Base-by-base conservation (phyloP, 2,113 vertebrate genomes). In the Eurystomus gularis region DNA sequence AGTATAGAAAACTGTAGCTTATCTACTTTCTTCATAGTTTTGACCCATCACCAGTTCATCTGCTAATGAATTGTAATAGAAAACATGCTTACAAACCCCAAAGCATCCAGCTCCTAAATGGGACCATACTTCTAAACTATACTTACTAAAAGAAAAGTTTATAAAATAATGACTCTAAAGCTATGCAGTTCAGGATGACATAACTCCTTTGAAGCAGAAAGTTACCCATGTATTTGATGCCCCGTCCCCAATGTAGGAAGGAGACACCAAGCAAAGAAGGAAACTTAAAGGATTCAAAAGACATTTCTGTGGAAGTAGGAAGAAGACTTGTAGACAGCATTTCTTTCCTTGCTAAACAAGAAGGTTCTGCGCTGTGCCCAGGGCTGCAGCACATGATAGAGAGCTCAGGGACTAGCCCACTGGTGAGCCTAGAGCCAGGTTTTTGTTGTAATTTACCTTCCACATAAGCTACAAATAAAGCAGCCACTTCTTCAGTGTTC, bases 11-110 rank as follows among this genome's bases (percentile, higher is more conserved):
- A 69, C 31, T 25, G 20, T 28, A 90, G 57, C 31, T 91, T 95
- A 91, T 48, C 48, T 92, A 16, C 29, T 78, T 84, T 75, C 12
- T 90, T 79, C 83, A 19, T 46, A 71, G 57, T 68, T 96, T 64
- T 81, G 72, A 89, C 80, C 55, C 77, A 86, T 81, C 77, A 78
- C 33, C 33, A 44, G 60, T 82, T 78, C 61, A 48, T 91, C 83
- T 94, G 85, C 71, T 86, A 90, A 90, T 81, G n/a, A 92, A 58
- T 11, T 68, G 55, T 90, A 93, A 88, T 93, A 78, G 40, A 78
- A 96, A 94, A 69, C 78, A 66, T 29, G 37, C 54, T 79, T 90
- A 70, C 49, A 91, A 88, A 76, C 61, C 9, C 1, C 39, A 65
- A 89, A 91, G 48, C 39, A 44, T 71, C 29, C 52, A 94, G 52